A percentile compares a stretch with the other conserved stretches of the same genome.
Evolutionary conservation across 2,888 invertebrate genomes (phyloP).

Genomic region (Ormyrus nitidulus): DNA sequence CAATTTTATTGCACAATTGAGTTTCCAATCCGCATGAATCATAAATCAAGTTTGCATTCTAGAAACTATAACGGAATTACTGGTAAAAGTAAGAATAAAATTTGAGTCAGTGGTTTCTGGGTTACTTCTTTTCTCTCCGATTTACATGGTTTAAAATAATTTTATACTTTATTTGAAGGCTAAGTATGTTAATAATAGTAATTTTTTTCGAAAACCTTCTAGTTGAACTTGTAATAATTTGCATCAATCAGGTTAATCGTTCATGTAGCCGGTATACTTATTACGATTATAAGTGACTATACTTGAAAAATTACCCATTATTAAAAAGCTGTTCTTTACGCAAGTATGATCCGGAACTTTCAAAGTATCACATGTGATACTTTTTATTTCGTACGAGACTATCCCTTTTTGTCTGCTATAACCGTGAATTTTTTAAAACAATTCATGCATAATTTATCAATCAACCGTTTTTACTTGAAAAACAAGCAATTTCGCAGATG

Average conservation of each 20-base stretch:
- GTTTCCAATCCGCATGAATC: not conserved
- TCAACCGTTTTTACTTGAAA: no score
- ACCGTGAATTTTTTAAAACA: no score
- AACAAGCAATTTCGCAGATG: no score
- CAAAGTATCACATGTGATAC: conserved; percentile 37
- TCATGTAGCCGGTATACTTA: conserved; percentile 23
- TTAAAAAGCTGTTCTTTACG: conserved; percentile 31
- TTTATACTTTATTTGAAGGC: conserved; percentile 1
- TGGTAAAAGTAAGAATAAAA: no score
- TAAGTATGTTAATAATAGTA: conserved; percentile 4
- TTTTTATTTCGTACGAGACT: conserved; percentile 2
- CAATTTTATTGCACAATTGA: no score
- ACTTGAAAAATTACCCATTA: conserved; percentile 38
- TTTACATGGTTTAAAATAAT: not conserved
- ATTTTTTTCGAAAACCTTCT: not conserved
- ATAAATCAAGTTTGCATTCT: not conserved
- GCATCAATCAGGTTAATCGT: conserved; percentile 18
- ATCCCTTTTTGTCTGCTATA: no score
- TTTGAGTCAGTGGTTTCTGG: not conserved
- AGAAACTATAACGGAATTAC: no score
- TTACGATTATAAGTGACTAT: conserved; percentile 24
- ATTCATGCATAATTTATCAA: no score
- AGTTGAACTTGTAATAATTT: conserved; percentile 35
- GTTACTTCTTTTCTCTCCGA: no score
- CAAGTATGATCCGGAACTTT: conserved; percentile 9